Percentiles rank a stretch among this genome's conserved stretches.
Conservation (phyloP, 1,140 invertebrate genomes). For the Sinonovacula constricta region DNA sequence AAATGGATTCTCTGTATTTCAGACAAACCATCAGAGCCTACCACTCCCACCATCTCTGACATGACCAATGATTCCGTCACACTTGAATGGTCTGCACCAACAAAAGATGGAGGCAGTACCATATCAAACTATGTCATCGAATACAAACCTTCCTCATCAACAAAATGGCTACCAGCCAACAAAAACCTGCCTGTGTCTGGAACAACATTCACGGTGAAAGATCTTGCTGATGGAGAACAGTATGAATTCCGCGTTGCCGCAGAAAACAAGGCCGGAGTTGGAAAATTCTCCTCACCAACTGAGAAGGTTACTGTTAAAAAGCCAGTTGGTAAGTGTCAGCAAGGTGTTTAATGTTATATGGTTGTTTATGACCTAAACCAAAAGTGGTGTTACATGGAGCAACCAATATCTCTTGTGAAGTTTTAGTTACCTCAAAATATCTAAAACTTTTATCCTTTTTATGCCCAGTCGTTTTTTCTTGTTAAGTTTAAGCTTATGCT, state of each 20-base stretch:
- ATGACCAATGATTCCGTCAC: conserved; percentile 94
- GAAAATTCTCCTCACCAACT: conserved; percentile 89
- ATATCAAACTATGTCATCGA: conserved; percentile 98
- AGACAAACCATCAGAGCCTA: conserved; percentile 79
- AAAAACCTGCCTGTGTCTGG: conserved; percentile 85
- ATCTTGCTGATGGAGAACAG: conserved; percentile 94
- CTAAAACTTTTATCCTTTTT: no score
- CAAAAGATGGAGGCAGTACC: conserved; percentile 93
- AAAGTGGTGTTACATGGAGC: no score
- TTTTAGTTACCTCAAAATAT: no score
- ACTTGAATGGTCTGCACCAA: conserved; percentile 94
- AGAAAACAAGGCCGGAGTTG: conserved; percentile 96
- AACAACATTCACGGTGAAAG: conserved; percentile 76
- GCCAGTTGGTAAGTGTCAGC: conserved; percentile 66
- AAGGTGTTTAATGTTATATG: no score
- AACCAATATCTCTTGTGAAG: no score
- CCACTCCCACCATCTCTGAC: conserved; percentile 87
- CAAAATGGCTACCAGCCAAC: conserved; percentile 70
- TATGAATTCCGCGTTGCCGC: conserved; percentile 97
- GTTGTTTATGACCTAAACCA: no score
- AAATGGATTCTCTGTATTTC: no score
- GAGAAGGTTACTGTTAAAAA: conserved; percentile 75
- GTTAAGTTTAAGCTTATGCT: no score
- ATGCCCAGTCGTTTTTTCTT: no score
- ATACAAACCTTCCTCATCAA: conserved; percentile 91